phyloP scores from a whole-genome alignment of 2,113 vertebrate genomes.

The Pelvicachromis taeniatus region DNA sequence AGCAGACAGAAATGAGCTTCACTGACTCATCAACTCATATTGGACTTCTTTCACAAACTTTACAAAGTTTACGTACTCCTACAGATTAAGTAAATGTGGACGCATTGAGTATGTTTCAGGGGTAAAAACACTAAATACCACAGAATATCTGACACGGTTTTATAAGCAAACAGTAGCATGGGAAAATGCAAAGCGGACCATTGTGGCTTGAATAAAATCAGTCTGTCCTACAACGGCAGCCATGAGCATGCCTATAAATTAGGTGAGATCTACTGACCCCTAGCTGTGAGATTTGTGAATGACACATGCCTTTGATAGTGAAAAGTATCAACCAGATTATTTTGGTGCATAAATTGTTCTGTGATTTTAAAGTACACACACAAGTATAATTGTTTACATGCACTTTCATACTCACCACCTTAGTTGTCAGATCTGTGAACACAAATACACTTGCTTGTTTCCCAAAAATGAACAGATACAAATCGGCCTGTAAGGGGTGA shows the following conservation, averaged over 20 bases:
- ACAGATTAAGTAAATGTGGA: not conserved
- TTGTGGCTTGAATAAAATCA: not conserved
- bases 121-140: not conserved
- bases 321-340: not conserved
- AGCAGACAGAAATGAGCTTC: not conserved
- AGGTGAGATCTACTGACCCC: no score
- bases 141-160: not conserved
- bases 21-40: not conserved
- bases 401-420: not conserved
- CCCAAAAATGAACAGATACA: not conserved
- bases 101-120: not conserved
- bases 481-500: not conserved
- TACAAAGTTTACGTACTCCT: not conserved
- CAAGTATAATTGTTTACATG: not conserved
- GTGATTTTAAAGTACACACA: not conserved
- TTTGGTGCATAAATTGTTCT: not conserved
- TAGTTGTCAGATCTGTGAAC: not conserved
- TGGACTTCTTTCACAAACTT: not conserved
- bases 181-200: not conserved
- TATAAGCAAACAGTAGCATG: not conserved
- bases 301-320: not conserved
- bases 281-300: not conserved
- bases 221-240: no score
- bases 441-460: not conserved
- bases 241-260: no score